A percentile compares a stretch with the other conserved stretches of the same genome.
These are phyloP conservation scores for Cottoperca gobio DNA, from an alignment of 2,797 vertebrate genomes.

Conservation along the genomic window DNA sequence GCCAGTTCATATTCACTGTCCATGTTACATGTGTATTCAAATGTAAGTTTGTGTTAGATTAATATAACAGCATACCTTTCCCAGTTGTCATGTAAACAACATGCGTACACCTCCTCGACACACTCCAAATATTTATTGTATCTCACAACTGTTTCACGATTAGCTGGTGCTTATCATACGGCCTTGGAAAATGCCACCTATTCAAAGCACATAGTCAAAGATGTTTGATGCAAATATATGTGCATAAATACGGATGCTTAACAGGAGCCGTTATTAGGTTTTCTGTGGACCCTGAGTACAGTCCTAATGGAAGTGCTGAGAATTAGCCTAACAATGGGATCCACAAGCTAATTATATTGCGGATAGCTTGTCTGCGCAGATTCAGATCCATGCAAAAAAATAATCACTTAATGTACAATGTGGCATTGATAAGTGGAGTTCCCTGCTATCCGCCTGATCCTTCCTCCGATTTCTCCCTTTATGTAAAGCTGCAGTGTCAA, in stretches of 20 bases:
- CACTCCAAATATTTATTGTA: conserved; percentile 56
- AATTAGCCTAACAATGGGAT: conserved; percentile 75
- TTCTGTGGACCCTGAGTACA: conserved; percentile 61
- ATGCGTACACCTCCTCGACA: conserved; percentile 7
- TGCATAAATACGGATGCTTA: conserved; percentile 79
- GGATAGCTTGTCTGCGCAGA: conserved; percentile 27
- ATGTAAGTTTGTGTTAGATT: conserved; percentile 35
- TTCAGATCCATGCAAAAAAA: conserved; percentile 37
- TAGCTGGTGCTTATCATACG: conserved; percentile 64
- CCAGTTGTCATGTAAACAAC: conserved; percentile 53
- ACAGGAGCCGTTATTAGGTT: conserved; percentile 73
- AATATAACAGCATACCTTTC: conserved; percentile 14
- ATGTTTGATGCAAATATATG: conserved; percentile 85
- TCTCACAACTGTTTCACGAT: conserved; percentile 59
- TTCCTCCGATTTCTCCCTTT: conserved; percentile 28
- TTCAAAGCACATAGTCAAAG: conserved; percentile 81
- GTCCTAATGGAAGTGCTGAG: conserved; percentile 74
- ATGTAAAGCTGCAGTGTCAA: conserved; percentile 36
- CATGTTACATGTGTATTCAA: conserved; percentile 6
- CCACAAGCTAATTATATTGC: conserved; percentile 63
- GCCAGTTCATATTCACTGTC: not conserved
- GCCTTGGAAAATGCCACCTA: conserved; percentile 71
- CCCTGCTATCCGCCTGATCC: conserved; percentile 30
- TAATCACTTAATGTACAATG: conserved; percentile 41
- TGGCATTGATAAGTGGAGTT: conserved; percentile 19